Base-by-base conservation (phyloP, 2,113 vertebrate species). In the Vidua chalybeata region DNA sequence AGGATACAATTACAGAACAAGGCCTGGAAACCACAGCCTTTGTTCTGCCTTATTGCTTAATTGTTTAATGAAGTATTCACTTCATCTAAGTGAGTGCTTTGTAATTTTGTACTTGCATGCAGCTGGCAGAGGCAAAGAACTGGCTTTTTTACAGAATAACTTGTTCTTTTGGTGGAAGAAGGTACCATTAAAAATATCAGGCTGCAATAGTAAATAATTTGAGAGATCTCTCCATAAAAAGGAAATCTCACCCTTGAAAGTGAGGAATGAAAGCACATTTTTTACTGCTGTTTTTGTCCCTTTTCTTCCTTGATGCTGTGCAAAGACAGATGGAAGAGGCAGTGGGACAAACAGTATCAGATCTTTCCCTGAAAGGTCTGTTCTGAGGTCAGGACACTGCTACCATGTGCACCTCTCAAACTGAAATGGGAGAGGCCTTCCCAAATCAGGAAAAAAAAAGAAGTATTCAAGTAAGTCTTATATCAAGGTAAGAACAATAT, bases 31-130 rank as follows among this genome's bases (percentile, higher is more conserved):
- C 96, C 90, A 91, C 96, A 93, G 84, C 73, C 95, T 96, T 93
- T 97, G 95, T 97, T 96, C 96, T 96, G 93, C 69, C 81, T 96
- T 94, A 94, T 96, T 94, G 88, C 96, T 96, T 97, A 96, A 97
- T 96, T 97, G 96, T 92, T 97, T 97, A 97, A 97, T 97, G 96
- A 94, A 95, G 88, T 96, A 92, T 93, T 96, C 94, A 78, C 88
- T 94, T 96, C 86, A 96, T 96, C 91, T 94, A 95, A 96, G 93
- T 93, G 81, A 94, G 86, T 95, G 84, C 97, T 93, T 92, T 97
- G 90, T 96, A 92, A 96, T 96, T 96, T 88, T 68, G 69, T 58
- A 61, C 78, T 94, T 83, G 86, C 51, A 45, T 35, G 51, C 73
- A 92, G 85, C 95, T 97, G 96, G 87, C 95, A 90, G 74, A 63